Percentiles rank a stretch among this genome's conserved stretches.
These are phyloP conservation scores for Ageneiosus marmoratus DNA, from an alignment of 2,113 vertebrate genomes.

Conservation along the genomic window DNA sequence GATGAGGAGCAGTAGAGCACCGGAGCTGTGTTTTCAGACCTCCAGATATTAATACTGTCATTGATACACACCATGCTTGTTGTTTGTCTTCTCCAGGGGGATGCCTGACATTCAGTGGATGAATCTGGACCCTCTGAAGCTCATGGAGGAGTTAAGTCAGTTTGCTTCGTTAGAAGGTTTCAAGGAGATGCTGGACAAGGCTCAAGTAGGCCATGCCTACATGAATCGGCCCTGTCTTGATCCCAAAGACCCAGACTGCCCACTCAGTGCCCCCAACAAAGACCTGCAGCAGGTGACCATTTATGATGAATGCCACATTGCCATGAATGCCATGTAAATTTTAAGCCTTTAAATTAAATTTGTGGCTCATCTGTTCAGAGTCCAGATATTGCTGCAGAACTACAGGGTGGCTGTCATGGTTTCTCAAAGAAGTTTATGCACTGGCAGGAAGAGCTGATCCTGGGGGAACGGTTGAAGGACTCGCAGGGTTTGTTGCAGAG, in stretches of 20 bases:
- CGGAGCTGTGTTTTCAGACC: conserved; percentile 8
- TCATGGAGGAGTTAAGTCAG: conserved; percentile 93
- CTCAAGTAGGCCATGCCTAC: conserved; percentile 96
- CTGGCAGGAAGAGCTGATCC: conserved; percentile 96
- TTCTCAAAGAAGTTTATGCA: conserved; percentile 98
- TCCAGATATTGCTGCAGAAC: conserved; percentile 80
- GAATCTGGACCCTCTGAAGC: conserved; percentile 92
- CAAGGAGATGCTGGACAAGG: conserved; percentile 94
- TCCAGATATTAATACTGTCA: not conserved
- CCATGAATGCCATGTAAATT: not conserved
- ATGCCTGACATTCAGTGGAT: conserved; percentile 97
- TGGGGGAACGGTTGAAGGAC: conserved; percentile 85
- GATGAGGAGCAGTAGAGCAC: not conserved
- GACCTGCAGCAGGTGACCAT: conserved; percentile 69
- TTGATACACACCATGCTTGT: not conserved
- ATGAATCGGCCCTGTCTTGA: conserved; percentile 93
- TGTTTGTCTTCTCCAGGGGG: conserved; percentile 74
- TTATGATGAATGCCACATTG: not conserved
- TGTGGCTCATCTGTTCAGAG: conserved; percentile 66
- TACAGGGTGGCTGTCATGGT: conserved; percentile 91
- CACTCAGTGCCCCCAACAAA: conserved; percentile 89
- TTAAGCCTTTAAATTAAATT: conserved; percentile 4
- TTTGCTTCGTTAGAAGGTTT: conserved; percentile 93
- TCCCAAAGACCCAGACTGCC: conserved; percentile 86
- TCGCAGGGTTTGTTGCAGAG: conserved; percentile 84